A percentile compares a stretch with the other conserved stretches of the same genome.
These are phyloP conservation scores for Mus minutoides DNA, from an alignment of 2,797 vertebrate genomes.

Conservation along the genomic window DNA sequence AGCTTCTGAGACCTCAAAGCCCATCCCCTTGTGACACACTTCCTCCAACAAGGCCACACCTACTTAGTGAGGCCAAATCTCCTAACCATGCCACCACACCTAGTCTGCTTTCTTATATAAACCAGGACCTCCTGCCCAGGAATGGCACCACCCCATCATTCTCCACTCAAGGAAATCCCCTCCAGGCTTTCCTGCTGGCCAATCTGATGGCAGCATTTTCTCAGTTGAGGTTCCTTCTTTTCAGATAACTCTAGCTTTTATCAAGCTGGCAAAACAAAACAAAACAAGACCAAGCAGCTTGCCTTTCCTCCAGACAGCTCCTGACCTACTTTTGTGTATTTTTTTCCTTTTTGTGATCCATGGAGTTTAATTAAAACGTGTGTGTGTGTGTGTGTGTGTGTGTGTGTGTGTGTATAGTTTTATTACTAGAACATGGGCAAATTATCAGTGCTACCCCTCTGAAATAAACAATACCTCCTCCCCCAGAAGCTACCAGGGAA, in stretches of 20 bases:
- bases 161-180: neutral
- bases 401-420: no score
- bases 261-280: neutral
- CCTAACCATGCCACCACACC: neutral
- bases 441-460: neutral
- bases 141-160: neutral
- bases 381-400: no score
- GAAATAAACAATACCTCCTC: neutral
- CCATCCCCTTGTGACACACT: neutral
- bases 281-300: neutral
- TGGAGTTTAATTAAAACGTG: neutral
- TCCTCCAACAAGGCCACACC: no score
- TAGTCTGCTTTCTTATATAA: neutral
- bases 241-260: neutral
- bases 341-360: neutral
- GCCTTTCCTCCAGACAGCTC: neutral
- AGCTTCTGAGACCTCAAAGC: neutral
- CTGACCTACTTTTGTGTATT: neutral
- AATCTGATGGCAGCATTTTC: neutral
- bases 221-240: neutral
- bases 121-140: neutral
- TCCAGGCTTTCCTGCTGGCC: no score
- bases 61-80: no score
- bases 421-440: neutral
- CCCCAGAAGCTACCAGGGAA: neutral